A percentile compares a stretch with the other conserved stretches of the same genome.
Evolutionary conservation across 2,888 invertebrate genomes (phyloP).

Genomic region (Hipparchia sbordonii): DNA sequence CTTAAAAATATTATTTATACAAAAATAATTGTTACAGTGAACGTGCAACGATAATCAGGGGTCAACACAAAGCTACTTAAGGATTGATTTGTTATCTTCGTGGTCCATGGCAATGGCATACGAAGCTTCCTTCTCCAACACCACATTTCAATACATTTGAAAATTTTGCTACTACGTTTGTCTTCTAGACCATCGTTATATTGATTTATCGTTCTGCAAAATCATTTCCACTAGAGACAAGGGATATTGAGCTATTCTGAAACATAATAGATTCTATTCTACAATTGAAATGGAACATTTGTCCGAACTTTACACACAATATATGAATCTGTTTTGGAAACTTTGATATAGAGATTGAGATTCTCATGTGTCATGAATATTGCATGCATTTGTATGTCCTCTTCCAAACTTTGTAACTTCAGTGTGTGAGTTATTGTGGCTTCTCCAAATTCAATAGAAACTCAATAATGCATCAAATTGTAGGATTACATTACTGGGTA

Average conservation of each 20-base stretch:
- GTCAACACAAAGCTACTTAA: too few species aligned
- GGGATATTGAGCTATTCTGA: not conserved
- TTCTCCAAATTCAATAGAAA: conserved; percentile 20
- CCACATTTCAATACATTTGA: too few species aligned
- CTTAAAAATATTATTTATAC: too few species aligned
- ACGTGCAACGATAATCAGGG: too few species aligned
- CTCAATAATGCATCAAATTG: conserved; percentile 13
- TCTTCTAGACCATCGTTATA: not conserved
- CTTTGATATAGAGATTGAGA: conserved; percentile 31
- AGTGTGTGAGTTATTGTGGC: conserved; percentile 19
- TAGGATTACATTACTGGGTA: not conserved
- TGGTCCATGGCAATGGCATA: too few species aligned
- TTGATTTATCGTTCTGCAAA: not conserved
- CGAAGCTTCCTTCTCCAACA: too few species aligned
- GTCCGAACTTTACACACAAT: conserved; percentile 12
- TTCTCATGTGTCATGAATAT: conserved; percentile 36
- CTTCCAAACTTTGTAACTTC: conserved; percentile 26
- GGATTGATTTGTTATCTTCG: too few species aligned
- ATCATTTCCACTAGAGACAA: not conserved
- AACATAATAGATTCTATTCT: not conserved
- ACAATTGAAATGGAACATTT: conserved; percentile 18
- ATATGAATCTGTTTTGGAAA: conserved; percentile 26
- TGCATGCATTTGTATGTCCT: conserved; percentile 34
- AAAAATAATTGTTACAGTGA: too few species aligned
- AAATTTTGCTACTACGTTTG: too few species aligned